These are phyloP conservation scores for Drosophila subpulchrella DNA, from an alignment of 1,140 invertebrate genomes.

Conservation along the genomic window DNA sequence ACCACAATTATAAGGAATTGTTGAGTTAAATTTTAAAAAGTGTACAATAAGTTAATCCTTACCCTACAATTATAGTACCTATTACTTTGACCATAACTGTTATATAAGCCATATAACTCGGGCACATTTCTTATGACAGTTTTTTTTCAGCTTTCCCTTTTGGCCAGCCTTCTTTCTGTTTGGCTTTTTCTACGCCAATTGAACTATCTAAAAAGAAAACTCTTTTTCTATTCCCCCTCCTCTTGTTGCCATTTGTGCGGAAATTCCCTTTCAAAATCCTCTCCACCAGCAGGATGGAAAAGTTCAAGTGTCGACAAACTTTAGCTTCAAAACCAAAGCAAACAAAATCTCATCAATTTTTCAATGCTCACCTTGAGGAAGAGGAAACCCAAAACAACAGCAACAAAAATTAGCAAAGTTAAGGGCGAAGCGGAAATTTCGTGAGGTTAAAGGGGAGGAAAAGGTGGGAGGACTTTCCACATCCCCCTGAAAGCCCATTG, in stretches of 20 bases:
- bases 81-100: conserved; percentile 5
- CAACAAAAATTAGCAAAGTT: conserved; percentile 62
- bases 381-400: conserved; percentile 8
- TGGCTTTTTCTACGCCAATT: conserved; percentile 35
- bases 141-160: conserved; percentile 14
- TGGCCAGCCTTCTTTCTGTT: conserved; percentile 24
- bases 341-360: conserved; percentile 76
- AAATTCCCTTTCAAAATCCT: conserved; percentile 34
- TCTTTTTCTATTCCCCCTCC: conserved; percentile 4
- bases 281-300: conserved; percentile 13
- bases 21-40: too few species aligned
- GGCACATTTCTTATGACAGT: conserved; percentile 23
- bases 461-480: background rate
- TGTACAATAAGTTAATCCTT: too few species aligned
- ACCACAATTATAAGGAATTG: too few species aligned
- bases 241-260: conserved; percentile 19
- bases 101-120: background rate
- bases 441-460: conserved; percentile 8
- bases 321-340: conserved; percentile 44
- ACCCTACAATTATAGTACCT: background rate
- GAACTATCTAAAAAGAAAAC: conserved; percentile 42
- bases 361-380: conserved; percentile 61
- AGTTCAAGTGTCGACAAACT: conserved; percentile 52
- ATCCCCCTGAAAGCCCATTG: conserved; percentile 37
- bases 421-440: conserved; percentile 55